Evolutionary conservation across 2,888 invertebrate genomes (phyloP).

Genomic region (Clanis bilineata): DNA sequence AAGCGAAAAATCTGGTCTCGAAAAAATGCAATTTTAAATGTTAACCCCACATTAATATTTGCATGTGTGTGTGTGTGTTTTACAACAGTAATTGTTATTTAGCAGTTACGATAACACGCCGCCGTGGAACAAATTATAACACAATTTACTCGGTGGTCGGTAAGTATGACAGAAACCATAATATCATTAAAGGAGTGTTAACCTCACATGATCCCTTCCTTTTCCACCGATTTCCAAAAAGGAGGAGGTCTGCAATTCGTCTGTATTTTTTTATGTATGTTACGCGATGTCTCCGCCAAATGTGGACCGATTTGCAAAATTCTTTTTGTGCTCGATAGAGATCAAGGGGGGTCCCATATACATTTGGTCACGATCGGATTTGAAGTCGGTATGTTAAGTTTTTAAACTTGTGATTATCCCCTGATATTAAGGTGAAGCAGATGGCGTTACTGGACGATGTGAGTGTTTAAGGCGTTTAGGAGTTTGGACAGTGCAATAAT

Average conservation of each 20-base stretch:
- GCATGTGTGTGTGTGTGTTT: slow-evolving; percentile 9
- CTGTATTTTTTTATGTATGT: no score
- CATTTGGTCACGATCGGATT: no score
- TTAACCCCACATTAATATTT: slow-evolving; percentile 11
- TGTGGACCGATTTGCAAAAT: no score
- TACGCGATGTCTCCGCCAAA: no score
- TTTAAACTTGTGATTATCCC: no score
- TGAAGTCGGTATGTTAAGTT: no score
- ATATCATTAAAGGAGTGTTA: slow-evolving; percentile 30
- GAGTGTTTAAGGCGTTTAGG: no score
- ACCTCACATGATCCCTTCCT: slow-evolving; percentile 17
- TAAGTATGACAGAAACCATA: slow-evolving; percentile 18
- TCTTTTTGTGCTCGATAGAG: no score
- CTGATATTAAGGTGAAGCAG: slow-evolving; percentile 7
- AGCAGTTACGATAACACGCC: slow-evolving; percentile 28
- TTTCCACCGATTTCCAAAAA: slow-evolving; percentile 11
- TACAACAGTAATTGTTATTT: slow-evolving; percentile 33
- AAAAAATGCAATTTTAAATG: not conserved
- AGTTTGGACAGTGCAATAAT: no score
- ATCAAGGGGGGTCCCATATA: no score
- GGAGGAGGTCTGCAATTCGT: no score
- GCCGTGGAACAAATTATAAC: slow-evolving; percentile 25
- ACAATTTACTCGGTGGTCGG: slow-evolving; percentile 23
- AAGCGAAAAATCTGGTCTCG: slow-evolving; percentile 11
- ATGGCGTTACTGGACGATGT: not conserved